Conservation (phyloP, 2,797 vertebrate species). For the Falco naumanni region DNA sequence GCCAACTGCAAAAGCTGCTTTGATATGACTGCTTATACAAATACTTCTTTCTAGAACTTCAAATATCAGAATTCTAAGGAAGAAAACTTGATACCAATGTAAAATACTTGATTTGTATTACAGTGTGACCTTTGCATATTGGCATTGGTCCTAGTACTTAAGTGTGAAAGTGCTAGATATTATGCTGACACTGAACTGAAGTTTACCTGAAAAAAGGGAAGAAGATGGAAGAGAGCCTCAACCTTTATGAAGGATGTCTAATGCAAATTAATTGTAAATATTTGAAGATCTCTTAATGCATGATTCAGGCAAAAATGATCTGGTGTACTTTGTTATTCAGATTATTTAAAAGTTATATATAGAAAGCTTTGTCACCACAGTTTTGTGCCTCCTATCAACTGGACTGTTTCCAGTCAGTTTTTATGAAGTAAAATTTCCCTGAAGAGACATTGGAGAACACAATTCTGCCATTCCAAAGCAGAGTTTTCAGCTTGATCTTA, state of each 20-base stretch:
- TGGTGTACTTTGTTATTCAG: not conserved
- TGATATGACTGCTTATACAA: not conserved
- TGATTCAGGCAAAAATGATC: not conserved
- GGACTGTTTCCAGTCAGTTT: not conserved
- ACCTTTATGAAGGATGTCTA: not conserved
- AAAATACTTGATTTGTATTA: not conserved
- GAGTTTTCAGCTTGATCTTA: not conserved
- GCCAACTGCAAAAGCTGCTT: not conserved
- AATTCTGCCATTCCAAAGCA: not conserved
- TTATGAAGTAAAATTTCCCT: not conserved
- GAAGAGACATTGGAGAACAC: not conserved
- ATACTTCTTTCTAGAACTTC: not conserved
- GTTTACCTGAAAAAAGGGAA: not conserved
- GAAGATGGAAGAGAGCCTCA: not conserved
- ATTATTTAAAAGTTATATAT: not conserved
- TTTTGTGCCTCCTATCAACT: not conserved
- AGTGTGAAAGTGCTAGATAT: not conserved
- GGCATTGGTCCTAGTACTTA: not conserved
- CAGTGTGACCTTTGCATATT: not conserved
- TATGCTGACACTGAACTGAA: not conserved
- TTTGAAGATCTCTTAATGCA: not conserved
- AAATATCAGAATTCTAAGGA: constrained; percentile 1
- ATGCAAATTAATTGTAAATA: not conserved
- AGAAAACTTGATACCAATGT: not conserved
- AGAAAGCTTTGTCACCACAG: not conserved